Percentiles rank a stretch among this genome's conserved stretches.
These are phyloP conservation scores for Carlito syrichta DNA, from an alignment of 2,113 vertebrate genomes.

Conservation along the genomic window DNA sequence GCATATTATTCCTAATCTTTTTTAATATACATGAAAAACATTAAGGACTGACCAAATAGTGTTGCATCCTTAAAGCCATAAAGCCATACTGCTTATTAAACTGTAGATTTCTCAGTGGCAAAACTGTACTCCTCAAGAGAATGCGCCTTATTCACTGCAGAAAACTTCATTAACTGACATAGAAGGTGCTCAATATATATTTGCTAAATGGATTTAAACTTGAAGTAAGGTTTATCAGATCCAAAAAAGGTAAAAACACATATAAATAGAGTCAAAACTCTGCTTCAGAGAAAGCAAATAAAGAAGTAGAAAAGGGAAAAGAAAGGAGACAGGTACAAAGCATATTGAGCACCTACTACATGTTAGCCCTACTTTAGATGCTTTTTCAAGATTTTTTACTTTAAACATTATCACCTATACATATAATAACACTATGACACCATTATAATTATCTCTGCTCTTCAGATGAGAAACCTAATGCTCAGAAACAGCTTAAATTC, in stretches of 20 bases:
- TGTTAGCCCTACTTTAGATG: not conserved
- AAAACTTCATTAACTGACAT: not conserved
- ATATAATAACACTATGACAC: not conserved
- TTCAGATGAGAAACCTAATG: not conserved
- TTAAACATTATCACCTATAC: not conserved
- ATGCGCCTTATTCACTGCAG: not conserved
- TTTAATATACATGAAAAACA: not conserved
- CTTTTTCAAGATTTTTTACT: not conserved
- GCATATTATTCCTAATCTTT: not conserved
- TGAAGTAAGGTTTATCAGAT: not conserved
- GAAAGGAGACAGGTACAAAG: not conserved
- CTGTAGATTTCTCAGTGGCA: not conserved
- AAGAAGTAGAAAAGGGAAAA: not conserved
- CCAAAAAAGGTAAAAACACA: not conserved
- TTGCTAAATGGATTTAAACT: not conserved
- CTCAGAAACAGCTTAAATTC: not conserved
- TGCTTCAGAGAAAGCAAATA: slow-evolving; percentile 7
- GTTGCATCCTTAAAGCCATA: not conserved
- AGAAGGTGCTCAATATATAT: not conserved
- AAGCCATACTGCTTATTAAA: not conserved
- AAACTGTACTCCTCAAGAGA: not conserved
- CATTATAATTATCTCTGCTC: not conserved
- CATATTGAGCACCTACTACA: not conserved
- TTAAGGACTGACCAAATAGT: not conserved
- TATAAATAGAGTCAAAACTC: not conserved